These are phyloP conservation scores for Drosophila triauraria DNA, from an alignment of 1,140 invertebrate genomes.

Conservation along the genomic window DNA sequence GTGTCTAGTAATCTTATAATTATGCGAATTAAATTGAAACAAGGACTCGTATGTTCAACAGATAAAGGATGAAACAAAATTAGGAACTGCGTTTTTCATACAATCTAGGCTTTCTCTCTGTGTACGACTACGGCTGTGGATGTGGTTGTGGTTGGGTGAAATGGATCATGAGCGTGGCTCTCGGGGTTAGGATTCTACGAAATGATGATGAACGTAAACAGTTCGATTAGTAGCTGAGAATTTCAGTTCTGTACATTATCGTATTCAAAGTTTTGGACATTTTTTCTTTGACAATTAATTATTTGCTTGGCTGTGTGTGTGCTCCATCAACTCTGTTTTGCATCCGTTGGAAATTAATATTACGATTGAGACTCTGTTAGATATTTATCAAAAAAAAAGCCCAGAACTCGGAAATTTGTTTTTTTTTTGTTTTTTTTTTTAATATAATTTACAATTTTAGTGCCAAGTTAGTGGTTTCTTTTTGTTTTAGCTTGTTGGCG, in stretches of 20 bases:
- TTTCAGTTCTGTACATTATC: constrained; percentile 72
- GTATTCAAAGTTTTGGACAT: constrained; percentile 85
- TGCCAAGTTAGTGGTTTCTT: constrained; percentile 65
- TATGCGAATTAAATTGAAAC: neutral
- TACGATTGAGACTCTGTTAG: constrained; percentile 37
- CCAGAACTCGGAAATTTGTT: constrained; percentile 85
- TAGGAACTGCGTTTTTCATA: neutral
- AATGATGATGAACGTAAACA: constrained; percentile 52
- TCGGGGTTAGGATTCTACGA: constrained; percentile 18
- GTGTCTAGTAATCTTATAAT: neutral
- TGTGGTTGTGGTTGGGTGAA: neutral
- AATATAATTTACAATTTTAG: constrained; percentile 34
- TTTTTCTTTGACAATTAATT: constrained; percentile 54
- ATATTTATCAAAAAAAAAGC: constrained; percentile 74
- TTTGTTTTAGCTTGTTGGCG: constrained; percentile 38
- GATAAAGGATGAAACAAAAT: neutral
- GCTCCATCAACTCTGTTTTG: constrained; percentile 28
- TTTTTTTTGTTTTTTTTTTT: constrained; percentile 49
- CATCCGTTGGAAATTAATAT: constrained; percentile 32
- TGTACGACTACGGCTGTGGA: constrained; percentile 8
- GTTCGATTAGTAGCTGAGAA: constrained; percentile 52
- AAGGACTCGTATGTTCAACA: neutral
- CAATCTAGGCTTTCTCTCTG: neutral
- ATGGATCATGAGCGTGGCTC: constrained; percentile 3
- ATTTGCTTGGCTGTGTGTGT: constrained; percentile 24